Evolutionary conservation across 2,113 vertebrate genomes (phyloP).

Genomic region (Illadopsis cleaveri): DNA sequence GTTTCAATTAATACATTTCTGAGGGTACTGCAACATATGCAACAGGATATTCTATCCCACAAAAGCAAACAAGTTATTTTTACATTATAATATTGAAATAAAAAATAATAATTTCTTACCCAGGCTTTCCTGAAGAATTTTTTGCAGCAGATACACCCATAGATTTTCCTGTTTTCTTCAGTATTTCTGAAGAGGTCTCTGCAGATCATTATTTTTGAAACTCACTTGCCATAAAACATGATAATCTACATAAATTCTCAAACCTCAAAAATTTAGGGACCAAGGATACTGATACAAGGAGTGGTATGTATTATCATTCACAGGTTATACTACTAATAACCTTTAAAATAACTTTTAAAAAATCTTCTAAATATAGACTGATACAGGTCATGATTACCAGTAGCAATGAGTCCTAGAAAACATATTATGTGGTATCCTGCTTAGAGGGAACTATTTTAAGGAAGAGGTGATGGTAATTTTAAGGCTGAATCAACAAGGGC

Average conservation of each 20-base stretch:
- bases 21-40: not conserved
- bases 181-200: not conserved
- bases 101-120: not conserved
- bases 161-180: not conserved
- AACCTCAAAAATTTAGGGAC: not conserved
- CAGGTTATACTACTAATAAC: not conserved
- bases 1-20: too few relatives aligned
- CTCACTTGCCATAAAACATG: not conserved
- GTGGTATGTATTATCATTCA: not conserved
- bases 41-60: not conserved
- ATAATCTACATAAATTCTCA: not conserved
- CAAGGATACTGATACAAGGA: not conserved
- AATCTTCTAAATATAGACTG: not conserved
- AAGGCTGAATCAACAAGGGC: not conserved
- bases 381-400: not conserved
- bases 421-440: not conserved
- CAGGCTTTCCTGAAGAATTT: not conserved
- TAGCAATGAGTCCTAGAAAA: not conserved
- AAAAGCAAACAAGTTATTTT: not conserved
- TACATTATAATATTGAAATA: not conserved
- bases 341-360: not conserved
- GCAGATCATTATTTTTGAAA: not conserved
- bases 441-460: not conserved
- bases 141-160: not conserved
- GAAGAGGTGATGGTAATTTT: not conserved